Evolutionary conservation across 2,113 vertebrate genomes (phyloP), one percentile per base, ranked within the genome.

Genomic region (Carassius gibelio): DNA sequence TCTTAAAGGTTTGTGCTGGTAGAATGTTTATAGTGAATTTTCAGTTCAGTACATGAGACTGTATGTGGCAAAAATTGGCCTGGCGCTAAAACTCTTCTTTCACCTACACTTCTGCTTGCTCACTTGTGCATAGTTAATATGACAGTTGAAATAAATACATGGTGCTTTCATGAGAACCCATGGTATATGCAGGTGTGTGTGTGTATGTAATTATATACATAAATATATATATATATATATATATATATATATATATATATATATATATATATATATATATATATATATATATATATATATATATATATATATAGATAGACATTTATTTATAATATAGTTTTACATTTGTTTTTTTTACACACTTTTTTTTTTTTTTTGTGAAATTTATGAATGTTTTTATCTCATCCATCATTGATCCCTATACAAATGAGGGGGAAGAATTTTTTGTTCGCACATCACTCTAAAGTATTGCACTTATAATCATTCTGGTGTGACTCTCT

Each of bases 401-500:
- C 50, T 76, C 36, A 15, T 76, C 7, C 26, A 19, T 59, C 15
- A 45, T 17, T 72, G 42, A 30, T 57, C 69, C 5, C 74, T 30
- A 45, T n/a, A 45, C 17, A 74, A 48, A 38, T 30, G 76, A 55
- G n/a, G 69, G 52, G 66, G 19, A 66, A 66, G 71, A 57, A 30
- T 75, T 75, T 45, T 81, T 10, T 66, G 42, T 86, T 48, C 57
- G 81, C 69, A 72, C 76, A 72, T 64, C 26, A 45, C 52, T 86
- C 64, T 72, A 23, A 75, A 82, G 71, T 75, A 57, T 68, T 82
- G 71, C 85, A 82, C 85, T 82, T 86, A 75, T 86, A 82, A 86
- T 82, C 79, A 82, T 86, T 81, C 77, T 55, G 62, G 75, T 78
- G 78, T 64, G 84, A 61, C 84, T 86, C 71, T 81, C 62, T 80